Evolutionary conservation across 2,113 vertebrate species (phyloP), one percentile per base, ranked within the genome.

Genomic region (Odobenus rosmarus): DNA sequence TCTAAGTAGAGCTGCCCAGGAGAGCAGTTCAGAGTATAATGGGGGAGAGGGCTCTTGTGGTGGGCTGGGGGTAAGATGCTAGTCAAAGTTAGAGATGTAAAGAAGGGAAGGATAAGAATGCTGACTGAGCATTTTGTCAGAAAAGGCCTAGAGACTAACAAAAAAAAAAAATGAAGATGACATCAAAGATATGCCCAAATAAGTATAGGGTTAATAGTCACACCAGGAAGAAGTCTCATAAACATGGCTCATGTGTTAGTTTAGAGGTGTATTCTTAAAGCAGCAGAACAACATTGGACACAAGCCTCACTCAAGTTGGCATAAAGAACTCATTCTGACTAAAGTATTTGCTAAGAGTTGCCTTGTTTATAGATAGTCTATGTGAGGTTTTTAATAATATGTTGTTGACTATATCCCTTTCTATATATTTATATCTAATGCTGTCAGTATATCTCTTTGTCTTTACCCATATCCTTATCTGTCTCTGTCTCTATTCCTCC

Each of bases 21-120:
- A 93, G 3, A 88, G 88, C 42, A 88, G 49, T 42, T 97, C 39
- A 83, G 74, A 55, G 14, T 55, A 5, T 53, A 53, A 61, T 39
- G 2, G 15, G 24, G 16, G 55, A 55, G 2, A 31, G 62, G n/a
- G 24, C 1, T 28, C 13, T 39, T 1, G 0, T 49, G 49, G 19
- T 74, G 36, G 13, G 36, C 11, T 51, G 28, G 76, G 26, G 19
- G 19, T 83, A 71, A 49, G 72, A 33, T 79, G n/a, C 42, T 80
- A 51, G 19, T 71, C 21, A 57, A 16, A 31, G 2, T 61, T 10
- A 76, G 36, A 74, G 64, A 82, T 74, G 51, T 13, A 42, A 46
- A 57, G 59, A 33, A 74, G 33, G 36, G 26, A 90, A 67, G n/a
- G 10, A 18, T 26, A 53, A 74, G 21, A 76, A 49, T 36, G 57